These are phyloP conservation scores for Mus minutoides DNA, from an alignment of 2,797 vertebrate species.

Conservation along the genomic window DNA sequence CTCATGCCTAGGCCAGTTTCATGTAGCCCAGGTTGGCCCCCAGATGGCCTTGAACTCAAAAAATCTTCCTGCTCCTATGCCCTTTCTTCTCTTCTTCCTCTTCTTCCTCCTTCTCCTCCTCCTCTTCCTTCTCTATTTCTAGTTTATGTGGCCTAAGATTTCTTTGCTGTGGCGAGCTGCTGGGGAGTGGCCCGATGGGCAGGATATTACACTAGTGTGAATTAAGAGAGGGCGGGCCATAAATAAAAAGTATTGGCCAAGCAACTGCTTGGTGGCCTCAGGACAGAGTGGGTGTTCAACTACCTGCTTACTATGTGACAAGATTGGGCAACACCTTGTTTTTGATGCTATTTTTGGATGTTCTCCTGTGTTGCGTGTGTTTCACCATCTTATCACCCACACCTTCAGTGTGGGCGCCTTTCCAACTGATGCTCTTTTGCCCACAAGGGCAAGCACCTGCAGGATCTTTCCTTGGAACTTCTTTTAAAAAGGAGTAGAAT, in stretches of 20 bases:
- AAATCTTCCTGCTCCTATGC: neutral
- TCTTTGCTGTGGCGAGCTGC: conserved; percentile 39
- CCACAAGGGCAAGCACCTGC: neutral
- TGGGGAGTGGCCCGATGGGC: conserved; percentile 42
- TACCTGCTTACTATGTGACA: conserved; percentile 24
- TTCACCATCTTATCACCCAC: conserved; percentile 46
- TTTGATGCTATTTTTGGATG: conserved; percentile 77
- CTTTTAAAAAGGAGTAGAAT: neutral
- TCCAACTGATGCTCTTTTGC: neutral
- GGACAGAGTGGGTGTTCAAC: conserved; percentile 73
- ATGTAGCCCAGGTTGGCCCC: neutral
- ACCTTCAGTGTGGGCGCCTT: neutral
- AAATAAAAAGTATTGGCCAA: conserved; percentile 64
- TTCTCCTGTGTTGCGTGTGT: neutral
- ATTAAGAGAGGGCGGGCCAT: conserved; percentile 47
- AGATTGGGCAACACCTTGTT: conserved; percentile 72
- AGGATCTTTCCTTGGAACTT: neutral
- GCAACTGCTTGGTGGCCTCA: conserved; percentile 62
- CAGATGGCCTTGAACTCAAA: neutral
- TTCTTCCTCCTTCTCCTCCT: neutral
- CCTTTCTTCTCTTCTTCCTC: neutral
- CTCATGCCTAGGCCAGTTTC: neutral
- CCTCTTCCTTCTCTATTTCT: neutral
- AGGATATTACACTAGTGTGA: conserved; percentile 58
- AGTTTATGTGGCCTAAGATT: neutral